Percentiles rank a stretch among this genome's conserved stretches.
Conservation (phyloP, 2,888 invertebrate species). For the Leistus spinibarbis region DNA sequence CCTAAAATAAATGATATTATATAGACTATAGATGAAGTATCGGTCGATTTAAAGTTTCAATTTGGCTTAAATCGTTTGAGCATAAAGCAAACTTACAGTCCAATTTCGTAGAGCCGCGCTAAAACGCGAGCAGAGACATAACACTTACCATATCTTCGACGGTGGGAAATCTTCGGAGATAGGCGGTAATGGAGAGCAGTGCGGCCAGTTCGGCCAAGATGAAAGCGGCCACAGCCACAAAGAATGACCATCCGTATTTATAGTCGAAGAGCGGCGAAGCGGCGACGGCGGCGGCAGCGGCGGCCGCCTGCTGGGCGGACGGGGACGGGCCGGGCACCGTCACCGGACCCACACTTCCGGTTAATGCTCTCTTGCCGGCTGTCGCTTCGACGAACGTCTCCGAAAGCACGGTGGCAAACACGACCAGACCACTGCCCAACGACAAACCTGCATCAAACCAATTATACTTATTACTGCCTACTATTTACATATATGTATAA, state of each 20-base stretch:
- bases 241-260: constrained; percentile 69
- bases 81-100: neutral
- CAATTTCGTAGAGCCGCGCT: neutral
- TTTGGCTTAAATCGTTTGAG: neutral
- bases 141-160: constrained; percentile 65
- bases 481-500: neutral
- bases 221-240: constrained; percentile 65
- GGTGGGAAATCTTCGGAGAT: constrained; percentile 64
- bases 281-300: constrained; percentile 46
- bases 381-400: constrained; percentile 63
- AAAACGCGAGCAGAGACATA: neutral
- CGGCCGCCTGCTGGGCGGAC: neutral
- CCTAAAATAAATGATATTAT: neutral
- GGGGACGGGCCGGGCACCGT: constrained; percentile 15
- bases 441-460: constrained; percentile 61
- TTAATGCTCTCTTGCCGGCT: constrained; percentile 52
- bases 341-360: constrained; percentile 26
- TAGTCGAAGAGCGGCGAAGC: constrained; percentile 56
- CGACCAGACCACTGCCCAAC: constrained; percentile 65
- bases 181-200: constrained; percentile 64
- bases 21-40: neutral
- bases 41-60: neutral
- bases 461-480: neutral
- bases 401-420: constrained; percentile 65
- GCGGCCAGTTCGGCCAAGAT: constrained; percentile 66